Evolutionary conservation across 2,888 invertebrate species (phyloP).

Genomic region (Drosophila histrio): DNA sequence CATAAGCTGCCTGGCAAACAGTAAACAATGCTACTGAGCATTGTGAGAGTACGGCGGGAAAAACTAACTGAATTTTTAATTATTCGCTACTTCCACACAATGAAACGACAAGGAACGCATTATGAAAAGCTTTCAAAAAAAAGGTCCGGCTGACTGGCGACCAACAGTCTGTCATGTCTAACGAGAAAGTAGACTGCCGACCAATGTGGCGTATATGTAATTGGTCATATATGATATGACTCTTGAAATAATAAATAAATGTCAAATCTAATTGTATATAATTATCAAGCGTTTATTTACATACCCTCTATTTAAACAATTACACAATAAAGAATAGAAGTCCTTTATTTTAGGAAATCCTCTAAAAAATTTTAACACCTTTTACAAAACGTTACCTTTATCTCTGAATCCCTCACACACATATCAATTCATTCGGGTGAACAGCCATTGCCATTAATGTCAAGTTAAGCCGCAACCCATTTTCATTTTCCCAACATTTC

Average conservation of each 20-base stretch:
- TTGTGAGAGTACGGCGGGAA: conserved; percentile 33
- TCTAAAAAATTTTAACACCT: conserved; percentile 31
- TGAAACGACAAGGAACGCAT: conserved; percentile 30
- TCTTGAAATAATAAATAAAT: background rate
- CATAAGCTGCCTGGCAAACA: conserved; percentile 56
- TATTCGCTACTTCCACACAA: conserved; percentile 57
- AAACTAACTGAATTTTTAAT: conserved; percentile 75
- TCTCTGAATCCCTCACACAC: conserved; percentile 29
- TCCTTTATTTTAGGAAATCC: conserved; percentile 14
- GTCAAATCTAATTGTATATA: background rate
- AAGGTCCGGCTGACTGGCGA: conserved; percentile 2
- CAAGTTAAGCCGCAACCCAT: conserved; percentile 53
- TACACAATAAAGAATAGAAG: background rate
- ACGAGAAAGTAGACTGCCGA: conserved; percentile 11
- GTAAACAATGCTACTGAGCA: conserved; percentile 54
- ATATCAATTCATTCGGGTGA: conserved; percentile 40
- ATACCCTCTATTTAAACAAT: background rate
- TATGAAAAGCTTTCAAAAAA: conserved; percentile 24
- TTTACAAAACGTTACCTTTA: conserved; percentile 17
- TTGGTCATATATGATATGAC: background rate
- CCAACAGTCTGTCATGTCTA: background rate
- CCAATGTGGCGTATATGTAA: conserved; percentile 14
- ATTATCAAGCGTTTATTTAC: background rate
- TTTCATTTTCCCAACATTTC: conserved; percentile 28
- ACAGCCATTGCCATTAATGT: conserved; percentile 41